phyloP scores from a whole-genome alignment of 2,113 vertebrate genomes.

The Anhinga rufa region DNA sequence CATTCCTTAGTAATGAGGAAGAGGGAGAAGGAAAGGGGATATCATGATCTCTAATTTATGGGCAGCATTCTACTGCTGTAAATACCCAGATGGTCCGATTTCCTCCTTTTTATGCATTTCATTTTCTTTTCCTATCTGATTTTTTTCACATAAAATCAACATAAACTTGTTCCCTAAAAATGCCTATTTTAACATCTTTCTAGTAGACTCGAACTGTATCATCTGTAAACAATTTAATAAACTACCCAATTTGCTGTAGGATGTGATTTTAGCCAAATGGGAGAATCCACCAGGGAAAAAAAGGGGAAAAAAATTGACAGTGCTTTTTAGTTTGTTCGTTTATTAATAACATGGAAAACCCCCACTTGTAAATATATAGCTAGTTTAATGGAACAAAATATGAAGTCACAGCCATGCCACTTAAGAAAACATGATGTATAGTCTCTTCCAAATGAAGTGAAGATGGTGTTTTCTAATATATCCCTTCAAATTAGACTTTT shows the following conservation, averaged over 20 bases:
- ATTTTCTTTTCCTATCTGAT: not conserved
- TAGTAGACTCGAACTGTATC: not conserved
- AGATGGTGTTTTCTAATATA: not conserved
- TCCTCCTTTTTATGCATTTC: not conserved
- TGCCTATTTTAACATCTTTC: not conserved
- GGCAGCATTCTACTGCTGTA: not conserved
- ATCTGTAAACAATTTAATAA: slow-evolving; percentile 7
- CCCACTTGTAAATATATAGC: not conserved
- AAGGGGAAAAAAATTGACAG: not conserved
- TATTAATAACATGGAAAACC: not conserved
- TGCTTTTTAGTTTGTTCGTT: not conserved
- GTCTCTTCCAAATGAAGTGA: not conserved
- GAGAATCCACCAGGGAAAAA: not conserved
- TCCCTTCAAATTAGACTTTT: not conserved
- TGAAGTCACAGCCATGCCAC: not conserved
- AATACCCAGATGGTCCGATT: not conserved
- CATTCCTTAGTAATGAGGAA: slow-evolving; percentile 35
- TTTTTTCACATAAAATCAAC: not conserved
- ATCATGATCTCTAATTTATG: slow-evolving; percentile 22
- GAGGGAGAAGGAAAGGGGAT: slow-evolving; percentile 5
- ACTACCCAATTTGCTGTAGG: not conserved
- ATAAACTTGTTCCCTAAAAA: not conserved
- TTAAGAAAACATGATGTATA: not conserved
- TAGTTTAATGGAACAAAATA: not conserved
- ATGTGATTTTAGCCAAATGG: not conserved